Base-by-base conservation (phyloP, 2,888 invertebrate genomes). In the Callyntrura guangdongensis region DNA sequence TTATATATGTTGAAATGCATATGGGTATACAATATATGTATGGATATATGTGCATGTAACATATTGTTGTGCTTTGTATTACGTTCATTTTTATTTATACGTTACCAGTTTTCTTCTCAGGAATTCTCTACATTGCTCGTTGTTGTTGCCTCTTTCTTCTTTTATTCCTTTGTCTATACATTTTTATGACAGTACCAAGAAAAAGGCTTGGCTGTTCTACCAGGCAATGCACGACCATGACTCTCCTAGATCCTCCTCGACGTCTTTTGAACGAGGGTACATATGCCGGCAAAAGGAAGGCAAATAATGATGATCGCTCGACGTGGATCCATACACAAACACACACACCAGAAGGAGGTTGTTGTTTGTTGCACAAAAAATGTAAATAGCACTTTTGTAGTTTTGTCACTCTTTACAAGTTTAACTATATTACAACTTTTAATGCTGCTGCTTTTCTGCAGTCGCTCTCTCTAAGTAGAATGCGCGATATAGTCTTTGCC, bases 21-120 rank as follows among this genome's bases (percentile, higher is more conserved):
- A 36, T 36, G 36, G 2, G 6, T 36, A 36, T 36, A 36, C n/a
- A n/a, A n/a, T 36, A 36, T 36, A 36, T 6, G 36, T 36, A 36
- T 36, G 61, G 0, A n/a, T 17, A 25, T 67, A 25, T 3, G 27
- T 72, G 9, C 6, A 36, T 36, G 36, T 36, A 20, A 53, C 53
- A 53, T 11, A 53, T 53, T 53, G 53, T 53, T 61, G 12, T 72
- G 45, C n/a, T 36, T 53, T 61, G 12, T 72, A 17, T 8, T 36
- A 69, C 69, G 36, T 69, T 69, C 69, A 69, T 45, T 69, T 53
- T 36, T 36, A n/a, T 86, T 56, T 47, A 22, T 27, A 84, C 84
- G 84, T 69, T 89, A 89, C 89, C 84, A 84, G 89, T 84, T 84
- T 89, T 89, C 56, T 64, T 83, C 84, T 59, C 17, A 69, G 59